A percentile compares a stretch with the other conserved stretches of the same genome.
Conservation (phyloP, 2,113 vertebrate species). For the Xiphophorus couchianus region DNA sequence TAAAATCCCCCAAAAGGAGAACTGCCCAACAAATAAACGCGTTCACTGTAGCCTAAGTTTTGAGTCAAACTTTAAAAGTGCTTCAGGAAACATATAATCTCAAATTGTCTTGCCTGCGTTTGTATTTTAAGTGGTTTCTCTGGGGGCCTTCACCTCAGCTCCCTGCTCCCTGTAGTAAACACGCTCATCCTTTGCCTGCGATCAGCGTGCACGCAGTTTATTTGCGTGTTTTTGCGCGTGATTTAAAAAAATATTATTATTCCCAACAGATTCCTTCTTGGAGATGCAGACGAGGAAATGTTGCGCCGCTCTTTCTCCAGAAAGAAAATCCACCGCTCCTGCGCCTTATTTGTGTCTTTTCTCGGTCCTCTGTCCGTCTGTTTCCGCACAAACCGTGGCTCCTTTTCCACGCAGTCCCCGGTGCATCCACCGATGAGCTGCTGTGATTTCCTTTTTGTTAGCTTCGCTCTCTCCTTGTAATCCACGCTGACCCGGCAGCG, state of each 20-base stretch:
- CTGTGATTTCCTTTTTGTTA: slow-evolving; percentile 27
- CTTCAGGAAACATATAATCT: slow-evolving; percentile 5
- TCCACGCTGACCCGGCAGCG: slow-evolving; percentile 27
- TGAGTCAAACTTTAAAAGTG: neutral
- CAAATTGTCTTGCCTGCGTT: slow-evolving; percentile 11
- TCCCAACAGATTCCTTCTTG: slow-evolving; percentile 1
- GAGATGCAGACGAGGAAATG: slow-evolving; percentile 10
- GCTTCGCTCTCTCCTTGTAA: slow-evolving; percentile 19
- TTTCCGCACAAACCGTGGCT: neutral
- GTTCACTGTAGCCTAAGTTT: neutral
- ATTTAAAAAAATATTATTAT: neutral
- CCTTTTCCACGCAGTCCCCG: slow-evolving; percentile 12
- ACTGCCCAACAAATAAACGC: neutral
- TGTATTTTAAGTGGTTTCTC: slow-evolving; percentile 16
- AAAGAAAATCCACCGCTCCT: slow-evolving; percentile 13
- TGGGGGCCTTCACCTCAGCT: slow-evolving; percentile 62
- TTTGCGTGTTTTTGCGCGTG: neutral
- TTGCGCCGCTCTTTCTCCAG: neutral
- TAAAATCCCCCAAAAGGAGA: neutral
- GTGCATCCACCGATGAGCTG: slow-evolving; percentile 21
- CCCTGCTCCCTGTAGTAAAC: slow-evolving; percentile 42
- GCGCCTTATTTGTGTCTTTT: neutral
- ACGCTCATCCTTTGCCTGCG: slow-evolving; percentile 54
- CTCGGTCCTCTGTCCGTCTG: slow-evolving; percentile 3
- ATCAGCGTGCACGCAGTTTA: neutral